A percentile compares a stretch with the other conserved stretches of the same genome.
Evolutionary conservation across 2,888 invertebrate species (phyloP).

Genomic region (Eristalis arbustorum): DNA sequence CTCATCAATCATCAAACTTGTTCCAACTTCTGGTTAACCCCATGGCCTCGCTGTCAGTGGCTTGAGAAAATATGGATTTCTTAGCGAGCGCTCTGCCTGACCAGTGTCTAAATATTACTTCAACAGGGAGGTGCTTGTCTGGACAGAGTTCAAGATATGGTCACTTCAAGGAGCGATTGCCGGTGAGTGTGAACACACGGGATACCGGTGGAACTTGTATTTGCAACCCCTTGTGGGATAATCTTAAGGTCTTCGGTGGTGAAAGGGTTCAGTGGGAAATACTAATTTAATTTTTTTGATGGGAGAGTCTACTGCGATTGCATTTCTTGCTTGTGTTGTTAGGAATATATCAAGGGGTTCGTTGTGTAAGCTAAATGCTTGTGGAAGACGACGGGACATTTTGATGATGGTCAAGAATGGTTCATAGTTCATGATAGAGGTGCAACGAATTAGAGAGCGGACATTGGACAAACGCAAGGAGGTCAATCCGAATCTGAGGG

Average conservation of each 20-base stretch:
- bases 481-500: too few species aligned
- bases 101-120: constrained; percentile 58
- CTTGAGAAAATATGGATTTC: constrained; percentile 25
- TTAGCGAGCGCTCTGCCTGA: background rate
- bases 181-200: background rate
- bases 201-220: background rate
- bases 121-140: constrained; percentile 13
- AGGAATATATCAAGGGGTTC: background rate
- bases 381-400: background rate
- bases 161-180: background rate
- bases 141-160: constrained; percentile 48
- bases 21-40: constrained; percentile 40
- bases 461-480: too few species aligned
- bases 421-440: too few species aligned
- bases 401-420: background rate
- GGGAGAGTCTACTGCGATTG: too few species aligned
- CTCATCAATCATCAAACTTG: constrained; percentile 56
- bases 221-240: background rate
- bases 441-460: too few species aligned
- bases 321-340: background rate
- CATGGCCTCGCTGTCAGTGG: constrained; percentile 17
- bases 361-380: background rate
- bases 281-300: background rate
- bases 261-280: background rate
- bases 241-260: background rate